Evolutionary conservation across 2,888 invertebrate genomes (phyloP), one percentile per base, ranked within the genome.

Genomic region (Muscina levida): DNA sequence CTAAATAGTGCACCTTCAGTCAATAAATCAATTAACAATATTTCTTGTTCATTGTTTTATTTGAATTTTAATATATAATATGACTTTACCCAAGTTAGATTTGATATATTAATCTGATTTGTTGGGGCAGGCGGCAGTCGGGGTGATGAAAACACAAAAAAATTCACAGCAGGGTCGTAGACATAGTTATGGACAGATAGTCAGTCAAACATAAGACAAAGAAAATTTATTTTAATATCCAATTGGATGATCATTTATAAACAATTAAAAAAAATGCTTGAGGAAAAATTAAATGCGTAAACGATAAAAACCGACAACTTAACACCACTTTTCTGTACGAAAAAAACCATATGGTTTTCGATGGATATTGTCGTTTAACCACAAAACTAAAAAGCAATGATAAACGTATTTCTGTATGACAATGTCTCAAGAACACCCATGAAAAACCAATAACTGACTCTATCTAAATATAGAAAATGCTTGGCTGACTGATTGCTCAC

Each of bases 11-110:
- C 62, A 76, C 71, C 65, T 57, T 65, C 17, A 37, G 46, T 15
- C 37, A 13, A 71, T 76, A 71, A 76, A 71, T 76, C 76, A 76
- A 66, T 62, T 62, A 48, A 26, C 19, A 19, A 67, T 46, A 53
- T 53, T 31, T 48, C n/a, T 65, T 31, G 31, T 70, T 76, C 39
- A 76, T 71, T 66, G 56, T 76, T 76, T 71, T 65, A 76, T 53
- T 24, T 59, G 65, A 17, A 56, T 76, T 71, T 72, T 24, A 76
- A 71, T 71, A 71, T 71, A 46, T 66, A 71, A 42, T 56, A 56
- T 22, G 62, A 17, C 65, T 70, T 70, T 62, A 44, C 24, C 11
- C 39, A 4, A 70, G 31, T 31, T n/a, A 65, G 26, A 19, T 51
- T 66, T 44, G 42, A 42, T 62, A 42, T 19, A 44, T 11, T 4